Percentiles rank a stretch among this genome's conserved stretches.
Evolutionary conservation across 2,113 vertebrate genomes (phyloP).

Genomic region (Ailurus styani): DNA sequence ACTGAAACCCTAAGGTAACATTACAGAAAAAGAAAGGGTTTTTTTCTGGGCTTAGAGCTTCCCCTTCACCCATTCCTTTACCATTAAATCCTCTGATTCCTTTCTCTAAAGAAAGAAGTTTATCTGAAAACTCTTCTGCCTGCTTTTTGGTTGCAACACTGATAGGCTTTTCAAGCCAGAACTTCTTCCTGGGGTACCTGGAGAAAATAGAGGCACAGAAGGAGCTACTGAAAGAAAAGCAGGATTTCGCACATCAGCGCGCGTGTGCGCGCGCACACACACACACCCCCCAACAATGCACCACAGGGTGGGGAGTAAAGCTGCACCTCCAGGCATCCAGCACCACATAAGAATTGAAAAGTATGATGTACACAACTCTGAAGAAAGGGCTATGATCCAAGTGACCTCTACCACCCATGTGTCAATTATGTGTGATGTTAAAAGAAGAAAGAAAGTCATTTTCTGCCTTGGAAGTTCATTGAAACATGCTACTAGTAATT

Average conservation of each 20-base stretch:
- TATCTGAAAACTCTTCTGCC: constrained; percentile 15
- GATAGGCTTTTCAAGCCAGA: constrained; percentile 24
- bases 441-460: neutral
- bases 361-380: neutral
- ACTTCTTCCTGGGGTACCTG: neutral
- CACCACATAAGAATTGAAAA: neutral
- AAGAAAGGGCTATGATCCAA: neutral
- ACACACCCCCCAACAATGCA: rapidly evolving
- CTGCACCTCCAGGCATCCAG: neutral
- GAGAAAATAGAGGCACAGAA: neutral
- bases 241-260: rapidly evolving
- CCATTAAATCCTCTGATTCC: constrained; percentile 4
- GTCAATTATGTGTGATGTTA: neutral
- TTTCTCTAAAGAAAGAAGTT: constrained; percentile 1
- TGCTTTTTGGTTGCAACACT: neutral
- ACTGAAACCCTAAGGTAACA: neutral
- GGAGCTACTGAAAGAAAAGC: neutral
- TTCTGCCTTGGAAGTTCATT: neutral
- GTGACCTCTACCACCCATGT: neutral
- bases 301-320: neutral
- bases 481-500: neutral
- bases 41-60: neutral
- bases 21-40: neutral
- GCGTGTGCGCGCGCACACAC: rapidly evolving
- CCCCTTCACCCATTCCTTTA: neutral